phyloP scores from a whole-genome alignment of 2,888 invertebrate species.

The Oscheius sp. region DNA sequence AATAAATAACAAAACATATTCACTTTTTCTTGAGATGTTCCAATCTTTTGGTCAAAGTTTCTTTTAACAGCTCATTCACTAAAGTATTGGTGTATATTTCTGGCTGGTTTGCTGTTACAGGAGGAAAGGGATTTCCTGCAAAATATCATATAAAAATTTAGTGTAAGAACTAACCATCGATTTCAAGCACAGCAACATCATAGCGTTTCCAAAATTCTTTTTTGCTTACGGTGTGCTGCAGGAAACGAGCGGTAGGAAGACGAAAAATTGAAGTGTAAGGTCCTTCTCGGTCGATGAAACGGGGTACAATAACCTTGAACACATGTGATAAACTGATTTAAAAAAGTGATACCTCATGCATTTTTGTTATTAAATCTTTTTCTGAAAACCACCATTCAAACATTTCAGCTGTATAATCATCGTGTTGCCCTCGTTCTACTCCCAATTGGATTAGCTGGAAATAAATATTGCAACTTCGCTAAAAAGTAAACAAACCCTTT shows the following conservation, averaged over 20 bases:
- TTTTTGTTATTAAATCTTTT: slow-evolving; percentile 56
- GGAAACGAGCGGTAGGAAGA: slow-evolving; percentile 62
- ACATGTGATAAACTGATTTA: background rate
- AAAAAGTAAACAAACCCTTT: slow-evolving; percentile 56
- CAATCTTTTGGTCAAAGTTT: slow-evolving; percentile 40
- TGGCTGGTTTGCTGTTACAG: slow-evolving; percentile 38
- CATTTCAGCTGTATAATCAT: slow-evolving; percentile 71
- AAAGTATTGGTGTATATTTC: slow-evolving; percentile 34
- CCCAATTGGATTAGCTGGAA: slow-evolving; percentile 69
- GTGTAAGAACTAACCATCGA: slow-evolving; percentile 53
- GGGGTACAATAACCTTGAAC: slow-evolving; percentile 54
- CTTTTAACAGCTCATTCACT: slow-evolving; percentile 43
- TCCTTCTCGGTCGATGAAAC: slow-evolving; percentile 47
- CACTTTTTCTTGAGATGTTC: slow-evolving; percentile 5
- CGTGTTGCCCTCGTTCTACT: slow-evolving; percentile 62
- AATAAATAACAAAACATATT: background rate
- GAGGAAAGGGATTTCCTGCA: slow-evolving; percentile 61
- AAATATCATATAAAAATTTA: background rate
- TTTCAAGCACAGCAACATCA: slow-evolving; percentile 65
- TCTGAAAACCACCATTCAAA: slow-evolving; percentile 72
- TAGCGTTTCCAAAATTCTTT: slow-evolving; percentile 60
- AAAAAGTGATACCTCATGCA: slow-evolving; percentile 51
- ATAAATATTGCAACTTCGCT: slow-evolving; percentile 47
- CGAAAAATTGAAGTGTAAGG: slow-evolving; percentile 68
- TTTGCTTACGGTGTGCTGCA: slow-evolving; percentile 53